Percentiles rank a stretch among this genome's conserved stretches.
phyloP scores from a whole-genome alignment of 2,797 vertebrate genomes.

The Borostomias antarcticus region DNA sequence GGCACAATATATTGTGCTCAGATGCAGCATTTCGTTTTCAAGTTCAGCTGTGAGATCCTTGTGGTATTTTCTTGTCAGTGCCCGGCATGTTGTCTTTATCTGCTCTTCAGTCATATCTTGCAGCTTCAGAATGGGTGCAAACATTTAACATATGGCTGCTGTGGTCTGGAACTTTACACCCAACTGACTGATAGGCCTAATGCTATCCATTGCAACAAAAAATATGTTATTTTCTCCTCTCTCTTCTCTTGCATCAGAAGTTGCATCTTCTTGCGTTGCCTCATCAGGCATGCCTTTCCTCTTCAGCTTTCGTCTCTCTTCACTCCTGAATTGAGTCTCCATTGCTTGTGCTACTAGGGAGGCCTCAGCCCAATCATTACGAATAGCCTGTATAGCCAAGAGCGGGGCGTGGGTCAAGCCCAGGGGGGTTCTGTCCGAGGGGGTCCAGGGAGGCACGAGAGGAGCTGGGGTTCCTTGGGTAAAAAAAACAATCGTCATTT shows the following conservation, averaged over 20 bases:
- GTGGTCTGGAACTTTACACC: constrained; percentile 21
- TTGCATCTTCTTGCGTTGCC: constrained; percentile 23
- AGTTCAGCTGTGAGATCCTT: constrained; percentile 6
- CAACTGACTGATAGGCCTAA: constrained; percentile 32
- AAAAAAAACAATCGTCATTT: too few species aligned
- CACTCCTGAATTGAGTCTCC: constrained; percentile 21
- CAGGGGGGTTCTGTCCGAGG: too few species aligned
- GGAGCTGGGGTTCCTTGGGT: too few species aligned
- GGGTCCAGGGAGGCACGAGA: too few species aligned
- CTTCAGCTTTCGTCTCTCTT: constrained; percentile 30
- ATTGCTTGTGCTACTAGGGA: constrained; percentile 33
- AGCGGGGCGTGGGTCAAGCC: too few species aligned
- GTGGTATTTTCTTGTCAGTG: constrained; percentile 15
- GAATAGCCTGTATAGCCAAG: constrained; percentile 23
- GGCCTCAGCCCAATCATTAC: constrained; percentile 19
- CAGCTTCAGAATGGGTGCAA: constrained; percentile 23
- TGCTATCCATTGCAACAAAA: constrained; percentile 32
- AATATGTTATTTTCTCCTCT: constrained; percentile 23
- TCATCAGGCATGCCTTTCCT: constrained; percentile 41
- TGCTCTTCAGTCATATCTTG: constrained; percentile 10
- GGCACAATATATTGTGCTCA: constrained; percentile 2
- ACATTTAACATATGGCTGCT: constrained; percentile 26
- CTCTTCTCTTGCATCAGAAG: constrained; percentile 19
- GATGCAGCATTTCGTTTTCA: constrained; percentile 1
- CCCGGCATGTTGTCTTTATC: constrained; percentile 1